Conservation (phyloP, 2,797 vertebrate species). For the Telmatherina bonti region DNA sequence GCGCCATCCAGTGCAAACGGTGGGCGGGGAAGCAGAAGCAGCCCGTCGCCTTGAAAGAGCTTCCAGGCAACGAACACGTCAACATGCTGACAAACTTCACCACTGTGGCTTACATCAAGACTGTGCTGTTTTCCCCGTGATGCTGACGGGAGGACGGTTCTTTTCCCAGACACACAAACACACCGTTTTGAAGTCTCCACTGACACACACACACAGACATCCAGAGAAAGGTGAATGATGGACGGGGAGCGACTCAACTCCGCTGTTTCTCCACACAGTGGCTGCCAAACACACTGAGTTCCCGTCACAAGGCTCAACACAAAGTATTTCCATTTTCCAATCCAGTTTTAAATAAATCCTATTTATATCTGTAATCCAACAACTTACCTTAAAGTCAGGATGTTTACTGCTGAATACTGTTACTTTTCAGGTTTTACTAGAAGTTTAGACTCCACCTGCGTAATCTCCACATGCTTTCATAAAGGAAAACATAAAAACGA, state of each 20-base stretch:
- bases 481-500: no score
- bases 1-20: conserved; percentile 87
- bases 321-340: background rate
- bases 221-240: background rate
- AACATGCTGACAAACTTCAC: conserved; percentile 89
- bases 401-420: conserved; percentile 32
- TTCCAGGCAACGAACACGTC: conserved; percentile 92
- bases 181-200: background rate
- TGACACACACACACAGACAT: no score
- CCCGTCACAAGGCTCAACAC: conserved; percentile 1
- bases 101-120: conserved; percentile 92
- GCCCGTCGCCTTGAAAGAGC: conserved; percentile 83
- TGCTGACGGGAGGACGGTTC: background rate
- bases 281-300: conserved; percentile 22
- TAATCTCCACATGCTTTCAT: no score
- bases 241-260: background rate
- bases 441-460: no score
- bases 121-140: conserved; percentile 85
- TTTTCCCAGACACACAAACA: background rate
- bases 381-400: conserved; percentile 14
- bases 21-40: conserved; percentile 89
- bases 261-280: background rate
- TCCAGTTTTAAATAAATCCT: background rate
- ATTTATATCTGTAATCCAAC: conserved; percentile 23
- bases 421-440: conserved; percentile 3